Base-by-base conservation (phyloP, 1,140 invertebrate genomes). In the Listronotus oregonensis region DNA sequence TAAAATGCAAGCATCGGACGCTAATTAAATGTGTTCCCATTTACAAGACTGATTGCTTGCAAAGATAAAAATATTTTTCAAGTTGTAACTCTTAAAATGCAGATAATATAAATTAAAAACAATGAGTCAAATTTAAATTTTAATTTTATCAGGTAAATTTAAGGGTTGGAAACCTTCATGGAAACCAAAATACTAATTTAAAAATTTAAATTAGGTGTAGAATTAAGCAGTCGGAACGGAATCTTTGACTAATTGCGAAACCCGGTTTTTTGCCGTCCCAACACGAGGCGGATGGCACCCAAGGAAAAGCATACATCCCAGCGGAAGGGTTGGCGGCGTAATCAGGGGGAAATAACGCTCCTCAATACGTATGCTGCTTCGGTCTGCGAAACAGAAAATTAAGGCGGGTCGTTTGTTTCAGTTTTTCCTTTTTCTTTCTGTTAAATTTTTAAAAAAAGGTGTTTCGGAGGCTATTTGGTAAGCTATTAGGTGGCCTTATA, bases 391-490 rank as follows among this genome's bases (percentile, higher is more conserved):
- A 63, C 59, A 60, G 66, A 49, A 46, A 40, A n/a, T n/a, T 50
- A 59, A 64, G 67, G 63, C 54, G 65, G 67, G 71, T 74, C 71
- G 72, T 77, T 72, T 70, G 74, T 72, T 74, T 70, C 68, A 68
- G 67, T 71, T 67, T 70, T 77, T 81, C 80, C 80, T 80, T 80
- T 85, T 85, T 85, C 83, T 85, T 85, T 81, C 82, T 81, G 79
- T 77, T 80, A 80, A 84, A 85, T 86, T 85, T 85, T 85, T 86
- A 85, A 86, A 86, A 86, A 86, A 85, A 86, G 85, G 84, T 86
- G 84, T 86, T 86, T 85, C 82, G 79, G 79, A 81, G 82, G 83
- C 84, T 83, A 85, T 85, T 85, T 83, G 79, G 81, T 81, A 81
- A 82, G 84, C 85, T 85, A 86, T 86, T 86, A 86, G 85, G 82